These are phyloP conservation scores for Sebastes fasciatus DNA, from an alignment of 2,113 vertebrate genomes.

Conservation along the genomic window DNA sequence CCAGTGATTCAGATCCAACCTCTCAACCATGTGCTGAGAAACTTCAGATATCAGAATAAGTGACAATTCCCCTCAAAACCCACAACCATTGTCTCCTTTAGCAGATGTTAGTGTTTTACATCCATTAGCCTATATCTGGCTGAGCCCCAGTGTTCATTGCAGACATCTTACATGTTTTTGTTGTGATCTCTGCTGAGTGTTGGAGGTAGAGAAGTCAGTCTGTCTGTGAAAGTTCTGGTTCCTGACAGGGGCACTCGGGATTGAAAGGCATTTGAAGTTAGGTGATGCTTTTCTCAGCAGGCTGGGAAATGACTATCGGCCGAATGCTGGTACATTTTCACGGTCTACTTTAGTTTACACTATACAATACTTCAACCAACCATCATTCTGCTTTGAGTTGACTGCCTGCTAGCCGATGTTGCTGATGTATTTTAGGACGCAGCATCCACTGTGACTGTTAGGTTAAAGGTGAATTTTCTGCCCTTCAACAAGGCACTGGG, in stretches of 20 bases:
- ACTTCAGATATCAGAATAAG: conserved; percentile 75
- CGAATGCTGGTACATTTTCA: conserved; percentile 38
- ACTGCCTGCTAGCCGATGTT: background rate
- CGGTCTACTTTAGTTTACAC: conserved; percentile 5
- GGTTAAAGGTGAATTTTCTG: background rate
- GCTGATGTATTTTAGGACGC: background rate
- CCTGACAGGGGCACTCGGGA: background rate
- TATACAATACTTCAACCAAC: conserved; percentile 18
- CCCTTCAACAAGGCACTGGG: background rate
- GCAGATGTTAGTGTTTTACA: conserved; percentile 57
- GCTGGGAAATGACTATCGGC: conserved; percentile 57
- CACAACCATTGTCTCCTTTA: conserved; percentile 19
- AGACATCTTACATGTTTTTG: conserved; percentile 33
- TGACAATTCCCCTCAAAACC: conserved; percentile 20
- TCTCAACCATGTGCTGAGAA: conserved; percentile 68
- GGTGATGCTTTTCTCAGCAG: conserved; percentile 57
- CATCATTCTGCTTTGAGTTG: conserved; percentile 29
- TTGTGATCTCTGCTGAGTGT: conserved; percentile 15
- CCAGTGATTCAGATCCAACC: conserved; percentile 80
- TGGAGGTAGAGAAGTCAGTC: conserved; percentile 6
- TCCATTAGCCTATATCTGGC: conserved; percentile 34
- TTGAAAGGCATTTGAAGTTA: conserved; percentile 31
- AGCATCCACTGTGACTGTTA: conserved; percentile 11
- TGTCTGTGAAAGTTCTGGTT: conserved; percentile 28
- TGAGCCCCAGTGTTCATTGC: conserved; percentile 37